Base-by-base conservation (phyloP, 2,113 vertebrate genomes). In the Rutilus rutilus region DNA sequence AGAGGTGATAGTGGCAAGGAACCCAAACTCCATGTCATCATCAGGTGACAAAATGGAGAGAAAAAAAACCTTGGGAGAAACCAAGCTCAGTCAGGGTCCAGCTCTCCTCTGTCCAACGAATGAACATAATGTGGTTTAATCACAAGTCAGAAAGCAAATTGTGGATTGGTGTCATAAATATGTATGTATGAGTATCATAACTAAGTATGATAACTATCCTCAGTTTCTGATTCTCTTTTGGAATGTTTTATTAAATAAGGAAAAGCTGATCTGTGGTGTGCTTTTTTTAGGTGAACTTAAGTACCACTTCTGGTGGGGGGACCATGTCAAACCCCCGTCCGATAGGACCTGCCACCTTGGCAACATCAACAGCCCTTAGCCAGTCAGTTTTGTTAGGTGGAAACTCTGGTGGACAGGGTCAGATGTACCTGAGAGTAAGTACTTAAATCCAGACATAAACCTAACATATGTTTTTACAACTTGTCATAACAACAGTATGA, bases 401-500 rank as follows among this genome's bases (percentile, higher is more conserved):
- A 62, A 95, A 97, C 90, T 92, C 93, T 88, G 93, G 91, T 91
- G 97, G 64, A 93, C 97, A 98, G 90, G 97, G 97, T 36, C 97
- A 99, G 94, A 99, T 99, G 97, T 99, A 97, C 89, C 95, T 99
- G 47, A 95, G 98, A 94, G 98, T 99, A 94, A 91, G 92, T 65
- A 25, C 60, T 30, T 81, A 30, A 81, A 81, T 65, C 60, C 23
- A 74, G 42, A 47, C 71, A 42, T 15, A 45, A 23, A 74, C 42
- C 71, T 47, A 25, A 25, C 25, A 47, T 15, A 25, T 25, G 2
- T 23, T 42, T 39, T 71, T 71, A 71, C 4, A 36, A 8, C 67
- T 23, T 69, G 65, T 39, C 9, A 69, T 69, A 69, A 36, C 15
- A 10, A 11, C 33, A 69, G 33, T 21, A 69, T 39, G 21, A 36